phyloP scores from a whole-genome alignment of 2,797 vertebrate species.

The Betta splendens region DNA sequence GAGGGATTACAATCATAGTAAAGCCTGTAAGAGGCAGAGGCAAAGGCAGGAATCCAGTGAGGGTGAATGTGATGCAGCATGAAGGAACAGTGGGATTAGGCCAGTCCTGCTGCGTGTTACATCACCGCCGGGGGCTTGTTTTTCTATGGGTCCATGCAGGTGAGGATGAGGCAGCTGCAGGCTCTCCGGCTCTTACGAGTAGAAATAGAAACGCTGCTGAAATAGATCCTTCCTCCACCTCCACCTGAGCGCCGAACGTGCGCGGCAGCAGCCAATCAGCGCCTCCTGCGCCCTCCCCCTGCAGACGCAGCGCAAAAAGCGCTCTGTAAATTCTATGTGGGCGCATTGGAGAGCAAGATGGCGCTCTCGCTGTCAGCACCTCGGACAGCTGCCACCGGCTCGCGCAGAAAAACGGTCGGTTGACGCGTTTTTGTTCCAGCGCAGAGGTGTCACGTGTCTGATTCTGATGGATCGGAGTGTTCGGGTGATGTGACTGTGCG shows the following conservation, averaged over 20 bases:
- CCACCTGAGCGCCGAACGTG: slow-evolving; percentile 4
- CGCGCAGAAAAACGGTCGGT: background rate
- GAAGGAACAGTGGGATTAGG: slow-evolving; percentile 60
- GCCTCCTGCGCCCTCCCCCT: slow-evolving; percentile 27
- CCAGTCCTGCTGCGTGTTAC: slow-evolving; percentile 35
- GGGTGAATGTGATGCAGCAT: slow-evolving; percentile 42
- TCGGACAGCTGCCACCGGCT: slow-evolving; percentile 77
- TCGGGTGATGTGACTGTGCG: slow-evolving; percentile 19
- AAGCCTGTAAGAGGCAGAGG: background rate
- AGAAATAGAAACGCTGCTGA: slow-evolving; percentile 4
- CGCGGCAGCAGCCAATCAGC: slow-evolving; percentile 19
- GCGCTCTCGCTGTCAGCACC: slow-evolving; percentile 81
- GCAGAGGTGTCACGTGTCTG: background rate
- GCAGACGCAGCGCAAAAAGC: slow-evolving; percentile 39
- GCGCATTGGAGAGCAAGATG: slow-evolving; percentile 78
- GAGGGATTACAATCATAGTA: slow-evolving; percentile 19
- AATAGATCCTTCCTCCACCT: background rate
- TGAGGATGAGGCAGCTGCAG: slow-evolving; percentile 8
- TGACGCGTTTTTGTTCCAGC: background rate
- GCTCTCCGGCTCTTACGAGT: slow-evolving; percentile 10
- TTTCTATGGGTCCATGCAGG: no score
- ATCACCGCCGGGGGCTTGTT: slow-evolving; percentile 46
- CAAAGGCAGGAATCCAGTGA: slow-evolving; percentile 36
- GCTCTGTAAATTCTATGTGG: slow-evolving; percentile 49
- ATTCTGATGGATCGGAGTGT: background rate